Conservation (phyloP, 1,140 invertebrate species). For the Berghia stephanieae region DNA sequence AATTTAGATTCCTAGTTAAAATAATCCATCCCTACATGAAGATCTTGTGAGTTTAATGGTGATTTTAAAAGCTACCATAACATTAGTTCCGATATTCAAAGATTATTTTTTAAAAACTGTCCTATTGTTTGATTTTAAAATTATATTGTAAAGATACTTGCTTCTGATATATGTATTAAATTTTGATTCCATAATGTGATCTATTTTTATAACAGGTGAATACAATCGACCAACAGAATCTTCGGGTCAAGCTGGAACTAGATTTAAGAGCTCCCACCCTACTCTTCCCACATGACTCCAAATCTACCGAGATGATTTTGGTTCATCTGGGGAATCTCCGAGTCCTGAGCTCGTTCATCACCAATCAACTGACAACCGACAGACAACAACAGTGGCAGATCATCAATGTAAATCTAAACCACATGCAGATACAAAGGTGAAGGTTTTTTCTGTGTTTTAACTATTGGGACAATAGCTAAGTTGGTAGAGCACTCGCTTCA, state of each 20-base stretch:
- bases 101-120: too few relatives aligned
- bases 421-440: constrained; percentile 74
- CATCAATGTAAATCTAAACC: constrained; percentile 73
- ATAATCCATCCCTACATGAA: too few relatives aligned
- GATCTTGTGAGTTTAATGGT: too few relatives aligned
- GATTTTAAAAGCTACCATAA: too few relatives aligned
- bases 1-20: too few relatives aligned
- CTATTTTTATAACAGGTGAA: too few relatives aligned
- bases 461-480: not conserved
- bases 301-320: constrained; percentile 81
- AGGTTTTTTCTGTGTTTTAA: not conserved
- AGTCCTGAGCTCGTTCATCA: constrained; percentile 82
- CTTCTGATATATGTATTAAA: too few relatives aligned
- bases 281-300: constrained; percentile 81
- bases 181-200: too few relatives aligned
- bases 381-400: constrained; percentile 58
- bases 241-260: constrained; percentile 76
- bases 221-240: constrained; percentile 73
- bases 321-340: constrained; percentile 80
- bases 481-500: too few relatives aligned
- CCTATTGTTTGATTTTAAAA: too few relatives aligned
- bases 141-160: too few relatives aligned
- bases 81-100: too few relatives aligned
- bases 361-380: constrained; percentile 39
- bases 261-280: constrained; percentile 80